Percentiles rank a stretch among this genome's conserved stretches.
Evolutionary conservation across 2,113 vertebrate genomes (phyloP).

Genomic region (Coryphaenoides rupestris): DNA sequence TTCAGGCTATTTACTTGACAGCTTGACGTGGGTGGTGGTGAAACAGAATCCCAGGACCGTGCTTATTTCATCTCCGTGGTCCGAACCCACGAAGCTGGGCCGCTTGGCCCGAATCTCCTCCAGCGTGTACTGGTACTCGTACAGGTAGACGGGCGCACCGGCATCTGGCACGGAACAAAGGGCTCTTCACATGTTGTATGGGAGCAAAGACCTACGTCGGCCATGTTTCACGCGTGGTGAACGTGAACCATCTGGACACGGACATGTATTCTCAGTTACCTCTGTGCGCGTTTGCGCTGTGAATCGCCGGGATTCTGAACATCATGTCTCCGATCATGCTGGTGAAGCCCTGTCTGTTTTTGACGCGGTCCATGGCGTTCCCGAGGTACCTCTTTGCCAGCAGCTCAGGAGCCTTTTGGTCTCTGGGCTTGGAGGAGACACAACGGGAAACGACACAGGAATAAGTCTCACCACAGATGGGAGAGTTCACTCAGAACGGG

Average conservation of each 20-base stretch:
- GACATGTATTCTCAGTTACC: constrained; percentile 67
- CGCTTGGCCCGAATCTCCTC: constrained; percentile 32
- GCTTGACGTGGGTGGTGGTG: constrained; percentile 50
- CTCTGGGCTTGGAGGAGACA: constrained; percentile 30
- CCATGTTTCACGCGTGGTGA: too few species aligned
- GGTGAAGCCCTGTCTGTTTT: constrained; percentile 59
- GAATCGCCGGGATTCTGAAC: constrained; percentile 72
- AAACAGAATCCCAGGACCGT: constrained; percentile 81
- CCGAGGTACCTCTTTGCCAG: constrained; percentile 67
- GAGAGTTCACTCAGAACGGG: too few species aligned
- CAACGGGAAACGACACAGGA: too few species aligned
- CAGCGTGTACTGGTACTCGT: constrained; percentile 80
- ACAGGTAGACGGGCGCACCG: constrained; percentile 79
- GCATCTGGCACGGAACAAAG: too few species aligned
- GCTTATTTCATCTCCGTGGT: constrained; percentile 80
- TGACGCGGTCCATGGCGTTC: constrained; percentile 56
- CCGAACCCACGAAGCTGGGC: constrained; percentile 78
- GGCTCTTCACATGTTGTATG: too few species aligned
- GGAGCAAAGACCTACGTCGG: too few species aligned
- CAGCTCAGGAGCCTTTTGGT: constrained; percentile 28
- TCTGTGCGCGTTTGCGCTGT: constrained; percentile 69
- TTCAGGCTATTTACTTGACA: constrained; percentile 34
- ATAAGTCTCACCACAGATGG: too few species aligned
- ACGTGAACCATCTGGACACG: too few species aligned
- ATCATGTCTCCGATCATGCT: constrained; percentile 69